Evolutionary conservation across 2,797 vertebrate genomes (phyloP).

Genomic region (Enteromius anoplus): DNA sequence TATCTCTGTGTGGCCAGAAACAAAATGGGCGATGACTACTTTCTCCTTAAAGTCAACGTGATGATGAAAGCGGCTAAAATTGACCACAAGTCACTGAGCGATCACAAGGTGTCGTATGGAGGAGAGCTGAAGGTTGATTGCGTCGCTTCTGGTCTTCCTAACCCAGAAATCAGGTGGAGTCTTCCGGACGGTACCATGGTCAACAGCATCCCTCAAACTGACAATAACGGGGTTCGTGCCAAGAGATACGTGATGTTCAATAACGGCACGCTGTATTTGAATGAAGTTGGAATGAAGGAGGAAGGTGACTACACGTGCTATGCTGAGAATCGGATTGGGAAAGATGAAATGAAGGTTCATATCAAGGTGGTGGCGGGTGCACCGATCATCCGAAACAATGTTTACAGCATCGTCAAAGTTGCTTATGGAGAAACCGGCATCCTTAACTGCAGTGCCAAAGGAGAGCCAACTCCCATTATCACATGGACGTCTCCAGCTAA

Average conservation of each 20-base stretch:
- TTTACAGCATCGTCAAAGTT: slow-evolving; percentile 72
- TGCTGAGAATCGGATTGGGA: slow-evolving; percentile 89
- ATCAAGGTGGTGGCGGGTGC: slow-evolving; percentile 84
- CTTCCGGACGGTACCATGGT: slow-evolving; percentile 91
- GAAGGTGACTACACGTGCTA: slow-evolving; percentile 93
- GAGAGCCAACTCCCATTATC: slow-evolving; percentile 73
- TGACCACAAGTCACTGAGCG: slow-evolving; percentile 77
- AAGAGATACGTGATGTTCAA: slow-evolving; percentile 85
- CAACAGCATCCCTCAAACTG: slow-evolving; percentile 82
- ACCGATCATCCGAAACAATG: slow-evolving; percentile 77
- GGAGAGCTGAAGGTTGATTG: slow-evolving; percentile 93
- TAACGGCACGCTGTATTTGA: slow-evolving; percentile 92
- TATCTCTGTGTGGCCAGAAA: slow-evolving; percentile 93
- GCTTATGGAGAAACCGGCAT: slow-evolving; percentile 76
- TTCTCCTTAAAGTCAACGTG: slow-evolving; percentile 84
- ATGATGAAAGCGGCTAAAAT: slow-evolving; percentile 89
- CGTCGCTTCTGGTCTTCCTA: slow-evolving; percentile 89
- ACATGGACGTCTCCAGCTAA: slow-evolving; percentile 85
- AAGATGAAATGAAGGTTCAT: slow-evolving; percentile 89
- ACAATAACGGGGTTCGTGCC: slow-evolving; percentile 74
- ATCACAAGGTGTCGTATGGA: slow-evolving; percentile 84
- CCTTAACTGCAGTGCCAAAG: slow-evolving; percentile 79
- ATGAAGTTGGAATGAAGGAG: slow-evolving; percentile 82
- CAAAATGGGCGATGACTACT: slow-evolving; percentile 87
- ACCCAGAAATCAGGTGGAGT: slow-evolving; percentile 90